Evolutionary conservation across 1,140 invertebrate genomes (phyloP).

Genomic region (Drosophila miranda): DNA sequence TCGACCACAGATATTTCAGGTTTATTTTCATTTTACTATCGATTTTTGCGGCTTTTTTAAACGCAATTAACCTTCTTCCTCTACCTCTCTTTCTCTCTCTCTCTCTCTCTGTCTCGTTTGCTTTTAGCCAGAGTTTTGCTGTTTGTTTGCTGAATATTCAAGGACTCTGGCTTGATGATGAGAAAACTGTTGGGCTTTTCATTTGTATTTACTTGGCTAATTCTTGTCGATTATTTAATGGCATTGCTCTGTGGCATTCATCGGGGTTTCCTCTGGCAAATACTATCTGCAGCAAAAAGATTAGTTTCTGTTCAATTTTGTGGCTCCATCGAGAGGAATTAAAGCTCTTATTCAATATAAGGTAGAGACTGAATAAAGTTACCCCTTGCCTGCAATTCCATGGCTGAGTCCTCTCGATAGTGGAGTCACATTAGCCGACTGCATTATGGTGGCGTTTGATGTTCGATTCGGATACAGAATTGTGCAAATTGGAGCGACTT

Average conservation of each 20-base stretch:
- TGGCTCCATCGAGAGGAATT: conserved; percentile 7
- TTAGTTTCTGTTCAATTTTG: conserved; percentile 16
- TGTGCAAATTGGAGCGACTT: too few species aligned
- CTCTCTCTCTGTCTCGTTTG: not conserved
- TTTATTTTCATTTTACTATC: conserved; percentile 58
- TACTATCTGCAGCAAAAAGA: too few species aligned
- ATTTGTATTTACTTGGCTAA: conserved; percentile 54
- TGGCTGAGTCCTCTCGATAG: too few species aligned
- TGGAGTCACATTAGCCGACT: too few species aligned
- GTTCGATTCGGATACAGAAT: too few species aligned
- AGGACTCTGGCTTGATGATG: conserved; percentile 35
- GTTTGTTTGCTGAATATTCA: not conserved
- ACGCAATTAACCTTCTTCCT: conserved; percentile 46
- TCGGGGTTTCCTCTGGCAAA: too few species aligned
- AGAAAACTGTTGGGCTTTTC: conserved; percentile 33
- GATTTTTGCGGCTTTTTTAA: conserved; percentile 58
- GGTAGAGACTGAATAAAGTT: too few species aligned
- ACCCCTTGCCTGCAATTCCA: too few species aligned
- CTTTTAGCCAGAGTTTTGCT: too few species aligned
- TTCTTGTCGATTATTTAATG: conserved; percentile 55
- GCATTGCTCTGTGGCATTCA: too few species aligned
- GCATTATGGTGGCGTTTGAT: too few species aligned
- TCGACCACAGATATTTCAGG: conserved; percentile 22
- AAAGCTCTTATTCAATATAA: not conserved
- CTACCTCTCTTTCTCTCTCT: not conserved